Base-by-base conservation (phyloP, 2,797 vertebrate genomes). In the Anguilla pacifica region DNA sequence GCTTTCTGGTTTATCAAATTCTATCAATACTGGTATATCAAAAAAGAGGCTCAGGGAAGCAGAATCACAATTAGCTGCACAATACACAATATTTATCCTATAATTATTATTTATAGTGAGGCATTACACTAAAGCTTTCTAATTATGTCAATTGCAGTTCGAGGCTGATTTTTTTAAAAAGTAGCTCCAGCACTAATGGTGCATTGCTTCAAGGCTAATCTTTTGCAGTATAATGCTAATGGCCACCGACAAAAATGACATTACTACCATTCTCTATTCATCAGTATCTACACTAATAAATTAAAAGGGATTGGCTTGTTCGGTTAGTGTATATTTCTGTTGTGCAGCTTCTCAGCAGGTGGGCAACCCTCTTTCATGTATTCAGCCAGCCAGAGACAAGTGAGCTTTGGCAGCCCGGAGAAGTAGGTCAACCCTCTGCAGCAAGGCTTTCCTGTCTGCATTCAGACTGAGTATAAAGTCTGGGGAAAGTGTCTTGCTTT, bases 371-470 rank as follows among this genome's bases (percentile, higher is more conserved):
- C 88, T 86, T 84, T 70, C 15, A 86, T 90, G 87, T 90, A 89
- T 77, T 85, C 88, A 83, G 89, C 86, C 57, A 19, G 88, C 90
- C 89, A 77, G 88, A 86, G 87, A 92, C 81, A 72, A 91, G 86
- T 25, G 46, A 72, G 90, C 90, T 28, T 57, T 90, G 91, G 90
- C 84, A 25, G 31, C 35, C 86, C 6, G 92, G 89, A 88, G 91
- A 94, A 92, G 90, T 94, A 89, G 94, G 94, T 94, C 94, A 92
- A 88, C 88, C 91, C 91, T 84, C 90, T 84, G 91, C 91, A 87
- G 91, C 91, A 87, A 91, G 88, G 92, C 51, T 83, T 67, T 46
- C 22, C 2, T 64, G 35, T 81, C 88, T 0, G 61, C 83, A 91
- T 92, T 88, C 85, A 88, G 35, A 90, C 89, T 88, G 90, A 89